Evolutionary conservation across 2,797 vertebrate genomes (phyloP), one percentile per base, ranked within the genome.

Genomic region (Xyrichtys novacula): DNA sequence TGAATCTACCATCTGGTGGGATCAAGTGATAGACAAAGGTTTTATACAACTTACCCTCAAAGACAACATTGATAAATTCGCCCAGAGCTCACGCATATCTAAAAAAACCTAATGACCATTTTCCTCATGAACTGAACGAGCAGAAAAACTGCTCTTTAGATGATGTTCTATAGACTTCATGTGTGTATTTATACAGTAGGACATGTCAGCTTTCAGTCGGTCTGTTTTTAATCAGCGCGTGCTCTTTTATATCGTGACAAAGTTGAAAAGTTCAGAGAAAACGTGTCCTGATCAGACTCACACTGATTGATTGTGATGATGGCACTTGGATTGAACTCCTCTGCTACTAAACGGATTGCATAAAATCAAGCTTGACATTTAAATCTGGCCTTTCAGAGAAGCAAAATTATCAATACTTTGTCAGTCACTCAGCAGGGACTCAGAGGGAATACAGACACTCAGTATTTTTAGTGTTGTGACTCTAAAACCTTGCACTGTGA

Each of bases 341-440:
- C 32, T 48, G 17, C 25, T 58, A 42, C 9, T 55, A 62, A 19
- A 7, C 60, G 62, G 43, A 44, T 2, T 44, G 57, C 59, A 34
- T 71, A 69, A 42, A 85, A 84, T 86, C 58, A 83, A 71, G 58
- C 8, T 2, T 85, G 85, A 84, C 85, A 85, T 90, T 88, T 87
- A 17, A 76, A 70, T 80, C 7, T 68, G 67, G 48, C 67, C 70
- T 82, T 74, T 85, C 54, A 44, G 55, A 61, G 19, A 26, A 14
- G 11, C 29, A 43, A 63, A 39, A 81, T 66, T 19, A 71, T 80
- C 70, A 76, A 74, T 74, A 74, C 54, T 68, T 59, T 75, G 79
- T 81, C 65, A 50, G 16, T 80, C 57, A 48, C 77, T 65, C 78
- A 65, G 65, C 69, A 6, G 74, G 59, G 9, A 34, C 34, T 61